Base-by-base conservation (phyloP, 2,888 invertebrate genomes). In the Melanophora roralis region DNA sequence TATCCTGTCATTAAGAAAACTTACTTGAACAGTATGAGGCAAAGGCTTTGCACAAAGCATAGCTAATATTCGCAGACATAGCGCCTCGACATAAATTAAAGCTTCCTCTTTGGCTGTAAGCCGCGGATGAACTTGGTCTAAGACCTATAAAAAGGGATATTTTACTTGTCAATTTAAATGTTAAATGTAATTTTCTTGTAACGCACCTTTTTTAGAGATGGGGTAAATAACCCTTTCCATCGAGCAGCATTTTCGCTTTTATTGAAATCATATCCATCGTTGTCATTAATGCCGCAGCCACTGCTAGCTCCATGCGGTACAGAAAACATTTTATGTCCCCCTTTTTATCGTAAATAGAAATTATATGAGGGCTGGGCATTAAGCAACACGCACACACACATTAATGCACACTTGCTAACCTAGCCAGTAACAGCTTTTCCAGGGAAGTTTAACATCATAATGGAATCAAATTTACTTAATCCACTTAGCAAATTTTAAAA, bases 211-310 rank as follows among this genome's bases (percentile, higher is more conserved):
- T 94, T 94, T 86, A 98, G 92, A 62, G 97, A 94, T 87, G 93
- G 94, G 88, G 96, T 94, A 90, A 98, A 95, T 83, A 98, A 92
- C 83, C 97, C 97, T 88, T 94, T 95, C 98, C 98, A 98, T 93
- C 97, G 97, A 85, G 93, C 93, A 85, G 93, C 93, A 91, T 97
- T 97, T 90, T 97, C 97, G 88, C 94, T 94, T 90, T 95, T 95
- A 89, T 94, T 93, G 91, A 97, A 97, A 92, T 97, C 96, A 92
- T 89, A 90, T 34, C 89, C 89, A 83, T 82, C 86, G 77, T 60
- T 68, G 23, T 83, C 83, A 62, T 76, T 73, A 57, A 84, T 69
- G n/a, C 65, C 45, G 21, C 64, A 67, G 11, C 75, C 53, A 32
- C 78, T 53, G 36, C 71, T 72, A 43, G 51, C 71, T 19, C 75